Evolutionary conservation across 2,888 invertebrate genomes (phyloP), one percentile per base, ranked within the genome.

Genomic region (Noctua comes): DNA sequence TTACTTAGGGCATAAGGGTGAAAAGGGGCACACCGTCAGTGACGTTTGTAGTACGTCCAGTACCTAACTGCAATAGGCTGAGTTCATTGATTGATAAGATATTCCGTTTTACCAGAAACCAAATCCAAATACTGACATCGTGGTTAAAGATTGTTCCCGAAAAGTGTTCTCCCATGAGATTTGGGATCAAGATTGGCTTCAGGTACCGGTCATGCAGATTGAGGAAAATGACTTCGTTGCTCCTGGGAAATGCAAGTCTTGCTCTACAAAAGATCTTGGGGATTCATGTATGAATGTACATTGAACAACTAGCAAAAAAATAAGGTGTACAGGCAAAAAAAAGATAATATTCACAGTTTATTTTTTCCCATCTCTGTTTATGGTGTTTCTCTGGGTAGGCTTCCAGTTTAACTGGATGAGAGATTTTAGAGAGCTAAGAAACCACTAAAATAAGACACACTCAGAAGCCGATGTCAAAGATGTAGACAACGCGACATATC

Each of bases 201-300:
- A 73, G 48, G 57, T 51, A 51, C 10, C 72, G 66, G 27, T 73
- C 74, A 73, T 74, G 57, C 59, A 68, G 81, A 79, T 82, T 74
- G 31, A 79, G 59, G 51, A 62, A 79, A 74, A 74, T 74, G n/a
- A 46, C 75, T 79, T 66, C 59, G 57, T 68, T 36, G 36, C 82
- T 54, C 59, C 1, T 54, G 66, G 82, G 75, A 74, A 79, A 79
- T 79, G 75, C 51, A 81, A 51, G 66, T 24, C 59, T 59, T 79
- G 43, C 82, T 51, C 27, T 16, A 79, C n/a, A 36, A 27, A 27
- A 31, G 16, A 40, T 66, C 16, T 13, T n/a, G 31, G 18, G 18
- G 31, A 31, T 62, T 62, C 4, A 10, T 62, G 10, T 21, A 3
- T 59, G 59, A 57, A n/a, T n/a, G 16, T n/a, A 13, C 57, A 57